Evolutionary conservation across 2,888 invertebrate species (phyloP).

Genomic region (Tetramorium bicarinatum): DNA sequence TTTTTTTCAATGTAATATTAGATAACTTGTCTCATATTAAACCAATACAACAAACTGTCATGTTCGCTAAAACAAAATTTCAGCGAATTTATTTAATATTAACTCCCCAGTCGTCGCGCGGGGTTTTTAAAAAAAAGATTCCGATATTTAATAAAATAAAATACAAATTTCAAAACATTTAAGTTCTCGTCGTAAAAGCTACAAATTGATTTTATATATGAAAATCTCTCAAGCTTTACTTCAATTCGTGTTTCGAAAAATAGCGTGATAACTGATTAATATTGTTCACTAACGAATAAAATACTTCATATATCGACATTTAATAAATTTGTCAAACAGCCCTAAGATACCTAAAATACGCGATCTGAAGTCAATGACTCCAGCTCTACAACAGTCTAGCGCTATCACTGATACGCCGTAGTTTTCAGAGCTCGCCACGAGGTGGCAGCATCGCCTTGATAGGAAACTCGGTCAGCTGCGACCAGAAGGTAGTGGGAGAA

Average conservation of each 20-base stretch:
- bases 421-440: constrained; percentile 65
- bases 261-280: neutral
- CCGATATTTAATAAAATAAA: too few species aligned
- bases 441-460: constrained; percentile 80
- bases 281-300: neutral
- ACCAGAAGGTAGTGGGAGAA: constrained; percentile 69
- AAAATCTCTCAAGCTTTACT: too few species aligned
- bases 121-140: too few species aligned
- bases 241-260: too few species aligned
- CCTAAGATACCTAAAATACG: neutral
- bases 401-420: constrained; percentile 65
- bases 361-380: neutral
- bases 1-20: neutral
- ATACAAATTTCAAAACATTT: too few species aligned
- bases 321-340: neutral
- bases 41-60: neutral
- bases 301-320: neutral
- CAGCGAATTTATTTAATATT: neutral
- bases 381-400: constrained; percentile 67
- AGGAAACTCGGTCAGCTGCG: constrained; percentile 27
- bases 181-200: too few species aligned
- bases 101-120: too few species aligned
- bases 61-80: neutral
- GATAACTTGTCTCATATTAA: neutral
- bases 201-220: too few species aligned